Conservation (phyloP, 2,113 vertebrate species). For the Pagrus major region DNA sequence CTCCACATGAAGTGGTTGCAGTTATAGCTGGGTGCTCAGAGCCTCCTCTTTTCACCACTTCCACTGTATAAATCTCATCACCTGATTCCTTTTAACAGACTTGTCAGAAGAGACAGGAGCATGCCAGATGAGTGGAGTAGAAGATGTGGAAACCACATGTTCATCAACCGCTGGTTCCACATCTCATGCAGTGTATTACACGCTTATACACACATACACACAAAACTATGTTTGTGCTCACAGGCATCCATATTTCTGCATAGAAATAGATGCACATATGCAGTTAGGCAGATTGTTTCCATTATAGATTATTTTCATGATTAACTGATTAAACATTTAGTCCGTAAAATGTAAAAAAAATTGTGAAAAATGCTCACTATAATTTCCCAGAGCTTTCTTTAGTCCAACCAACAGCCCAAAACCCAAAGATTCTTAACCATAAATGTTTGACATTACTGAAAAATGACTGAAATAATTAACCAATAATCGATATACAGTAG, state of each 20-base stretch:
- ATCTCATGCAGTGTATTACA: conserved; percentile 36
- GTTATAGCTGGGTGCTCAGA: conserved; percentile 23
- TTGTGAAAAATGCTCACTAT: no score
- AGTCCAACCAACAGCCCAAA: no score
- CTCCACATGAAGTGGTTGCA: conserved; percentile 18
- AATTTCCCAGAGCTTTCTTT: no score
- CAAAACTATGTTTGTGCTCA: no score
- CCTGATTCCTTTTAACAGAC: conserved; percentile 74
- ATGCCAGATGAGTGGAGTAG: conserved; percentile 59
- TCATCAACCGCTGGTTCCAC: conserved; percentile 55
- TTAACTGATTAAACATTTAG: no score
- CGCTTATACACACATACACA: conserved; percentile 23
- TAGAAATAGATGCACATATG: neutral
- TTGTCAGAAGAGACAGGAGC: conserved; percentile 68
- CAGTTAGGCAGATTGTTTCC: no score
- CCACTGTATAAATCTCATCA: conserved; percentile 51
- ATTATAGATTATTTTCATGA: no score
- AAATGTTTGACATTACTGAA: no score
- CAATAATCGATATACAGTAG: no score
- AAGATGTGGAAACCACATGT: conserved; percentile 79
- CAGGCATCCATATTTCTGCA: neutral
- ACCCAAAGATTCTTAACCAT: no score
- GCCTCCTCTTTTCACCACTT: conserved; percentile 68
- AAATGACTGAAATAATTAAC: no score
- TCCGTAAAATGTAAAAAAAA: no score